Evolutionary conservation across 2,113 vertebrate species (phyloP).

Genomic region (Pungitius pungitius): DNA sequence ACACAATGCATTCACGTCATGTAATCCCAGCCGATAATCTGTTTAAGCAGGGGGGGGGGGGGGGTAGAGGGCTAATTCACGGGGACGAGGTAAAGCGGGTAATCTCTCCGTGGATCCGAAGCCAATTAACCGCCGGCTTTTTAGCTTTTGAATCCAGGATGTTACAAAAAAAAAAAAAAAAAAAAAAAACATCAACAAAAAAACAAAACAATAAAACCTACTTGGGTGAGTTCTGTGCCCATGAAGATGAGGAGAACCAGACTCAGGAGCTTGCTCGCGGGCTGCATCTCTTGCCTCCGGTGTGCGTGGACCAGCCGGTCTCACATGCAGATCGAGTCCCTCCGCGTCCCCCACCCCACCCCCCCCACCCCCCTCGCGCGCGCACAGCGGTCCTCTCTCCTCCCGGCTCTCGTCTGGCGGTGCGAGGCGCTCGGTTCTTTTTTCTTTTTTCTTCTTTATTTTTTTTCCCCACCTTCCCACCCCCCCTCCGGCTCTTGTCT

Average conservation of each 20-base stretch:
- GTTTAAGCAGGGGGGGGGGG: constrained; percentile 20
- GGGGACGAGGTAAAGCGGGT: constrained; percentile 43
- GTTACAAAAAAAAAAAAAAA: constrained; percentile 69
- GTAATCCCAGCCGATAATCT: constrained; percentile 75
- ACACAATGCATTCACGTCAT: constrained; percentile 64
- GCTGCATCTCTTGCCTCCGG: constrained; percentile 89
- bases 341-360: constrained; percentile 47
- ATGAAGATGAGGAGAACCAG: constrained; percentile 93
- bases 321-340: constrained; percentile 83
- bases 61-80: constrained; percentile 61
- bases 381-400: constrained; percentile 66
- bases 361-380: constrained; percentile 22
- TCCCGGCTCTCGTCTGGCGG: constrained; percentile 41
- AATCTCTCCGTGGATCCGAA: constrained; percentile 48
- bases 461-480: too few species aligned
- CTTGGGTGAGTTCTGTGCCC: constrained; percentile 98
- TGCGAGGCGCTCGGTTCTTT: constrained; percentile 27
- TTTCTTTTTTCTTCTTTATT: neutral
- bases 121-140: constrained; percentile 56
- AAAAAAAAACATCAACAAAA: neutral
- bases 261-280: constrained; percentile 92
- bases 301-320: constrained; percentile 81
- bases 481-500: constrained; percentile 8
- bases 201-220: constrained; percentile 77
- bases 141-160: neutral